Base-by-base conservation (phyloP, 1,140 invertebrate genomes). In the Reticulitermes speratus region DNA sequence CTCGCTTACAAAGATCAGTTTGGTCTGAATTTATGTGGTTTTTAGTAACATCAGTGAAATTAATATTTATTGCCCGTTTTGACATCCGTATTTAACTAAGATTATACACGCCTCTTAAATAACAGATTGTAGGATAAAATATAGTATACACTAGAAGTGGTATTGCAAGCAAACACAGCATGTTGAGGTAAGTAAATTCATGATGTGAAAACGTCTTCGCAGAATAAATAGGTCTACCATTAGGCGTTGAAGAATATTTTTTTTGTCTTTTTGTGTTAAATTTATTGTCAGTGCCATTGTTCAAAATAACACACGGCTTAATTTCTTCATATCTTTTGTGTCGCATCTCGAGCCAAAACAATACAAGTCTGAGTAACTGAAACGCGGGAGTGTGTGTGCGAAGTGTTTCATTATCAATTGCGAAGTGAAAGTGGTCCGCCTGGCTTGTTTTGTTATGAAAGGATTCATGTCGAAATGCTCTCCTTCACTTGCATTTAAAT, bases 371-470 rank as follows among this genome's bases (percentile, higher is more conserved):
- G 7, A 8, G n/a, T 30, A 25, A 75, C 65, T 75, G n/a, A 52
- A 44, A 11, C 7, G 83, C 83, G 83, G 2, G 83, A 25, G 83
- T 30, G 48, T 44, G 83, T 25, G 83, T 84, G n/a, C 44, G 83
- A 84, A 52, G 48, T 84, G 83, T 84, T 84, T 84, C 44, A 45
- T 30, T 44, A 32, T 45, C 83, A 84, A 11, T 30, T 30, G 65
- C 65, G 65, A 75, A 30, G 65, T 75, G 65, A 75, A 75, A 75
- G 65, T 75, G n/a, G n/a, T 11, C n/a, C 65, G 65, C 65, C 65
- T 14, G n/a, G 65, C 65, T 75, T 8, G 25, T 6, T 75, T n/a
- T 25, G 25, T 75, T 30, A 25, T 9, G n/a, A 11, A 25, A 0
- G 25, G 25, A 0, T 75, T 65, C 21, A n/a, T 65, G 59, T 65